Evolutionary conservation across 2,797 vertebrate genomes (phyloP).

Genomic region (Lepus oiostolus): DNA sequence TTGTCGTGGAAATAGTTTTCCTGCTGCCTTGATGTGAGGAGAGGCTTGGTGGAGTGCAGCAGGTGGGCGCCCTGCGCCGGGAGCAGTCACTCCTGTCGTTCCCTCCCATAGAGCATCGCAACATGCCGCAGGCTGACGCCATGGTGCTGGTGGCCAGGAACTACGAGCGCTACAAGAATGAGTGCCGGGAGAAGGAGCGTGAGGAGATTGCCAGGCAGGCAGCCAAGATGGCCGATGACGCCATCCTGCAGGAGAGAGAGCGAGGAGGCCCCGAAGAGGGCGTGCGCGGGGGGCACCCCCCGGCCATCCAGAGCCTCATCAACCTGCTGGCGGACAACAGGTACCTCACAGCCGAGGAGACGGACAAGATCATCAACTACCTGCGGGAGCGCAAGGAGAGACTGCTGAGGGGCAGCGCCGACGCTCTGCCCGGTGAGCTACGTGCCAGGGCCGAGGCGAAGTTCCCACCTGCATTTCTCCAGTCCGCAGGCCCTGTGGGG

Average conservation of each 20-base stretch:
- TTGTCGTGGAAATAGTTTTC: conserved; percentile 57
- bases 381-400: conserved; percentile 95
- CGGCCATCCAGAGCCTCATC: conserved; percentile 93
- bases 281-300: conserved; percentile 91
- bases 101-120: conserved; percentile 94
- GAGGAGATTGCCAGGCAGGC: conserved; percentile 97
- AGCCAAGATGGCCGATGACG: conserved; percentile 98
- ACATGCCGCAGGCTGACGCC: conserved; percentile 99
- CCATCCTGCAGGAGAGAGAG: conserved; percentile 95
- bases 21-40: conserved; percentile 42
- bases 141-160: conserved; percentile 98
- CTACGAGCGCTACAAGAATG: conserved; percentile 95
- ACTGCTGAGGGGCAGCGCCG: conserved; percentile 89
- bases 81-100: conserved; percentile 53
- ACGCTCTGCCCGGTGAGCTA: conserved; percentile 92
- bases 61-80: conserved; percentile 41
- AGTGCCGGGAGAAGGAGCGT: conserved; percentile 96
- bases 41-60: conserved; percentile 40
- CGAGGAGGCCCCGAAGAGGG: conserved; percentile 88
- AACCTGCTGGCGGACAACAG: conserved; percentile 95
- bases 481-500: conserved; percentile 77
- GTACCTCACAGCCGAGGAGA: conserved; percentile 95
- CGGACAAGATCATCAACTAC: conserved; percentile 95
- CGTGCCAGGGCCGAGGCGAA: conserved; percentile 84
- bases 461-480: conserved; percentile 86